Evolutionary conservation across 2,888 invertebrate genomes (phyloP).

Genomic region (Torymus auratus): DNA sequence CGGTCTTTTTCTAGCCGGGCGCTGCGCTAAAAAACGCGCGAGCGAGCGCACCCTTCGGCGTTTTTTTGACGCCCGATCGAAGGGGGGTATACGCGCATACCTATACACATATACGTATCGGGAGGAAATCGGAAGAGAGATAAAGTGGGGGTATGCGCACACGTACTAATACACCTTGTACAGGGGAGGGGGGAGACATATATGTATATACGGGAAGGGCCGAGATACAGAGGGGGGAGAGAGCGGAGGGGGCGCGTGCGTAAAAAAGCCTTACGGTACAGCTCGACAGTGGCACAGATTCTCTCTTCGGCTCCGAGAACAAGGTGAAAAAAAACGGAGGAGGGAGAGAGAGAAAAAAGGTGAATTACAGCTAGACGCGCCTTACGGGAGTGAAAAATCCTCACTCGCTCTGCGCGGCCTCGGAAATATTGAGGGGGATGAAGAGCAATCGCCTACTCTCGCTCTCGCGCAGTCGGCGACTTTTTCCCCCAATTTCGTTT

Average conservation of each 20-base stretch:
- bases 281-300: conserved; percentile 74
- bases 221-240: conserved; percentile 11
- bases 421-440: conserved; percentile 45
- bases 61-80: conserved; percentile 32
- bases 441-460: conserved; percentile 7
- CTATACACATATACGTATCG: conserved; percentile 39
- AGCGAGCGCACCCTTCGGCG: conserved; percentile 45
- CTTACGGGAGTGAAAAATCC: conserved; percentile 54
- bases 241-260: conserved; percentile 7
- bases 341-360: conserved; percentile 62
- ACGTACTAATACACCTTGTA: conserved; percentile 72
- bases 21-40: conserved; percentile 34
- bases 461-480: conserved; percentile 37
- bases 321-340: conserved; percentile 63
- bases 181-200: not conserved
- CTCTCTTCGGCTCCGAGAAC: conserved; percentile 58
- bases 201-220: conserved; percentile 6
- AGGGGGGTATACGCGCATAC: conserved; percentile 64
- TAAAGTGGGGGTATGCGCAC: conserved; percentile 48
- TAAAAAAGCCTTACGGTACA: conserved; percentile 72
- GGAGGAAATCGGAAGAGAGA: conserved; percentile 27
- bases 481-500: conserved; percentile 56
- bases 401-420: conserved; percentile 9
- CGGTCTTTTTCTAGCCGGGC: conserved; percentile 17
- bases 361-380: conserved; percentile 70